Base-by-base conservation (phyloP, 2,113 vertebrate species). In the Motacilla tschutschensis region DNA sequence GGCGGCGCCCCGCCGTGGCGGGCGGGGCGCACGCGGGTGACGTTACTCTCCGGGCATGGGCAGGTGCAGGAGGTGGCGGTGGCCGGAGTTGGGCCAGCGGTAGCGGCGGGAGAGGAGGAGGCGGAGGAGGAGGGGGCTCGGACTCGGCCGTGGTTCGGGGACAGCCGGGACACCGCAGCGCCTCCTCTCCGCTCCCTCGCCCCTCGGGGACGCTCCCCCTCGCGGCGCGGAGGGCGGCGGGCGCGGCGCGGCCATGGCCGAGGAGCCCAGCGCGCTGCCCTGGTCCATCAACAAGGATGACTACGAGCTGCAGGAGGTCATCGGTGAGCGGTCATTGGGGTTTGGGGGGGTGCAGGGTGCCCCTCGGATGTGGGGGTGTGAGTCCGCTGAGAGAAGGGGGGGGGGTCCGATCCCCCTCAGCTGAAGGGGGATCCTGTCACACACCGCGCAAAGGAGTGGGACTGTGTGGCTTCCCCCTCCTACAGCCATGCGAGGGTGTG, bases 261-360 rank as follows among this genome's bases (percentile, higher is more conserved):
- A 99, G 97, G 98, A 99, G 96, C 93, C 96, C 96, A 98, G 98
- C 96, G 97, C 98, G 93, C 97, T 98, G 96, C 96, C 98, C 91
- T 99, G 98, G 98, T 98, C 98, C 97, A 99, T 99, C 97, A 98
- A 98, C 97, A 97, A 98, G 96, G 98, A 99, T 97, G 98, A 99
- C 84, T 99, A 99, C 67, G 98, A 99, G 96, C 98, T 99, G 80
- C 98, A 98, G 96, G 98, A 99, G 98, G 98, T 99, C 93, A 99
- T 99, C 94, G 98, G 98, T 99, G 96, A 98, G 98, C 96, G 35
- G 75, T 36, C 60, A 17, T n/a, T 46, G 46, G n/a, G 51, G 17
- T 6, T 6, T 22, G 40, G 25, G 15, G 17, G 25, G 12, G 8
- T 24, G 18, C 10, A 17, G 60, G 54, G 24, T 22, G 29, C 25